Evolutionary conservation across 2,797 vertebrate species (phyloP).

Genomic region (Clarias fuscus): DNA sequence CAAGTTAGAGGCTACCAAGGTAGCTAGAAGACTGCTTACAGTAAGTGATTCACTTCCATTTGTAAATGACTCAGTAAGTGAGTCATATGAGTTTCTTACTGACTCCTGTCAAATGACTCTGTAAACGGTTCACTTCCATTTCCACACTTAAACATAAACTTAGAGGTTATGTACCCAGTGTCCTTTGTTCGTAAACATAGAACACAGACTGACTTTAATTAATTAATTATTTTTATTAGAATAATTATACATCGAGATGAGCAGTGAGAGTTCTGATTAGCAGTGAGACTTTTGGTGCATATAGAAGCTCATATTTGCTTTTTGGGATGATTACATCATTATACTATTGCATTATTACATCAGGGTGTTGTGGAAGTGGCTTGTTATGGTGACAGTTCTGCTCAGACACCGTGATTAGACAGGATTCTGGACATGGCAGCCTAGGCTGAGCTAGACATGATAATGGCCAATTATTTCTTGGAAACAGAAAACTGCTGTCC

Average conservation of each 20-base stretch:
- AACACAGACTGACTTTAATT: background rate
- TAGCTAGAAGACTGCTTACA: background rate
- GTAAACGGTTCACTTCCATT: background rate
- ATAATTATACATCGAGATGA: background rate
- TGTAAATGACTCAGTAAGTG: background rate
- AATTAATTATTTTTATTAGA: background rate
- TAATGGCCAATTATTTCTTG: conserved; percentile 33
- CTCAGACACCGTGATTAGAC: conserved; percentile 26
- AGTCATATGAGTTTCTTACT: too few relatives aligned
- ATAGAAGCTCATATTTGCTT: conserved; percentile 1
- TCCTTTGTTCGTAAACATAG: background rate
- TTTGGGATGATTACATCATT: conserved; percentile 28
- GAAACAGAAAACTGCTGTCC: conserved; percentile 30
- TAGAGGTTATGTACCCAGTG: background rate
- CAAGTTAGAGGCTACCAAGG: background rate
- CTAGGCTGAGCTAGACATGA: conserved; percentile 7
- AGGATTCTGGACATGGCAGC: conserved; percentile 32
- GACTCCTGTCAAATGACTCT: too few relatives aligned
- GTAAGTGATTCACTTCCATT: background rate
- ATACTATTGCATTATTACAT: conserved; percentile 31
- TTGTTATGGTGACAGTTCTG: conserved; percentile 19
- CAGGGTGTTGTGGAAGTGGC: conserved; percentile 30
- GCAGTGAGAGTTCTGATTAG: conserved; percentile 19
- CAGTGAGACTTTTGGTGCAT: background rate
- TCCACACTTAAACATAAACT: background rate